phyloP scores from a whole-genome alignment of 2,888 invertebrate species.

The Caenorhabditis auriculariae region DNA sequence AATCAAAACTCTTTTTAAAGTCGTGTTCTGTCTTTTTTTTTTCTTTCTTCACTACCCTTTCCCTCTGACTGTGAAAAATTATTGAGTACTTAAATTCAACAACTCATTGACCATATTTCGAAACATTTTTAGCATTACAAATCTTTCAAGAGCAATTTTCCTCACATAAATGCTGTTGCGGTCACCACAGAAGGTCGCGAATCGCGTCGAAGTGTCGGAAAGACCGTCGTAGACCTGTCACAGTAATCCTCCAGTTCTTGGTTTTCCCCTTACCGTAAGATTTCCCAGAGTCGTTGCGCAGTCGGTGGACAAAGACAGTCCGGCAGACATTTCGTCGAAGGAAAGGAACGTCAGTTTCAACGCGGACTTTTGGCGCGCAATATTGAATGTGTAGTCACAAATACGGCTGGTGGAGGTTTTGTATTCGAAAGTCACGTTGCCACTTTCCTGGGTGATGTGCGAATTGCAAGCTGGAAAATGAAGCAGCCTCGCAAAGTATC shows the following conservation, averaged over 20 bases:
- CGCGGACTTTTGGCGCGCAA: slow-evolving; percentile 18
- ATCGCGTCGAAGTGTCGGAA: slow-evolving; percentile 15
- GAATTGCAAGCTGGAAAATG: slow-evolving; percentile 12
- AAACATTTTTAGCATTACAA: background rate
- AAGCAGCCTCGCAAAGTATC: background rate
- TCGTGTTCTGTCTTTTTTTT: too few species aligned
- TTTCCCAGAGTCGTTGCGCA: slow-evolving; percentile 32
- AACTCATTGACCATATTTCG: background rate
- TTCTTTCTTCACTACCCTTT: too few species aligned
- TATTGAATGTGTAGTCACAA: slow-evolving; percentile 15
- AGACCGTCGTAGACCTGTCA: slow-evolving; percentile 34
- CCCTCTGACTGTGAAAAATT: too few species aligned
- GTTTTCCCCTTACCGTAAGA: slow-evolving; percentile 8
- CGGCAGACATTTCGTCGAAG: slow-evolving; percentile 29
- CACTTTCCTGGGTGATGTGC: slow-evolving; percentile 20
- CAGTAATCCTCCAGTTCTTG: too few species aligned
- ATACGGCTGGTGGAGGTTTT: slow-evolving; percentile 1
- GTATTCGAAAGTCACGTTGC: slow-evolving; percentile 16
- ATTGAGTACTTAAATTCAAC: background rate
- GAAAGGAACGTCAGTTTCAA: slow-evolving; percentile 31
- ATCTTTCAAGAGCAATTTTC: slow-evolving; percentile 1
- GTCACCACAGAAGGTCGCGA: slow-evolving; percentile 40
- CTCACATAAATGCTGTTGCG: slow-evolving; percentile 12
- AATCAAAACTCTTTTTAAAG: too few species aligned
- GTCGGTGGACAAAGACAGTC: slow-evolving; percentile 20